Percentiles rank a stretch among this genome's conserved stretches.
phyloP scores from a whole-genome alignment of 2,113 vertebrate genomes.

The Toxotes jaculatrix region DNA sequence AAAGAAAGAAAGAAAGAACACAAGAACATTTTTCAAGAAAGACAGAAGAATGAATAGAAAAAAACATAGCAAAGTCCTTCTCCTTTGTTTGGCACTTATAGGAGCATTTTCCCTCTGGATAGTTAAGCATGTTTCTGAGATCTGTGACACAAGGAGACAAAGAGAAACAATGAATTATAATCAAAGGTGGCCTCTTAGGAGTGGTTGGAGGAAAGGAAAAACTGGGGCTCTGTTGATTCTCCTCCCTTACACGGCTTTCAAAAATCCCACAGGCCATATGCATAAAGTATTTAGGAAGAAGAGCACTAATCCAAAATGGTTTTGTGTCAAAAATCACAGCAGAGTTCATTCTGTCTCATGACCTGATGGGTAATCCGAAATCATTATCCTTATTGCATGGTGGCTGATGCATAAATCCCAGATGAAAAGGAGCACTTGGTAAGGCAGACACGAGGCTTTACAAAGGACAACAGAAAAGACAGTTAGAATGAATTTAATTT shows the following conservation, averaged over 20 bases:
- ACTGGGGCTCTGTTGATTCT: neutral
- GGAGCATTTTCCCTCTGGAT: constrained; percentile 17
- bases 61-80: neutral
- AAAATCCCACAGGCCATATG: constrained; percentile 5
- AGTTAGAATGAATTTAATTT: neutral
- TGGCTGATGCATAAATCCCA: neutral
- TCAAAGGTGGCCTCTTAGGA: constrained; percentile 31
- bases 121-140: constrained; percentile 52
- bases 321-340: constrained; percentile 3
- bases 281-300: constrained; percentile 10
- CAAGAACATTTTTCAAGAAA: neutral
- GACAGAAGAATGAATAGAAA: constrained; percentile 8
- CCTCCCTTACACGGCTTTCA: constrained; percentile 1
- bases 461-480: neutral
- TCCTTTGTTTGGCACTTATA: neutral
- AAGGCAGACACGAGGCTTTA: neutral
- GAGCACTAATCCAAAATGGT: neutral
- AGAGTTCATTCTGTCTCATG: neutral
- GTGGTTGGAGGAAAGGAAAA: constrained; percentile 4
- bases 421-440: neutral
- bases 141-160: constrained; percentile 7
- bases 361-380: neutral
- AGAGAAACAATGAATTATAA: constrained; percentile 39
- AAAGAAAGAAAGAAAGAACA: neutral
- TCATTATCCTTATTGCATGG: neutral